phyloP scores from a whole-genome alignment of 37 sponge, comb jelly and placozoan genomes.

The Ephydatia muelleri region DNA sequence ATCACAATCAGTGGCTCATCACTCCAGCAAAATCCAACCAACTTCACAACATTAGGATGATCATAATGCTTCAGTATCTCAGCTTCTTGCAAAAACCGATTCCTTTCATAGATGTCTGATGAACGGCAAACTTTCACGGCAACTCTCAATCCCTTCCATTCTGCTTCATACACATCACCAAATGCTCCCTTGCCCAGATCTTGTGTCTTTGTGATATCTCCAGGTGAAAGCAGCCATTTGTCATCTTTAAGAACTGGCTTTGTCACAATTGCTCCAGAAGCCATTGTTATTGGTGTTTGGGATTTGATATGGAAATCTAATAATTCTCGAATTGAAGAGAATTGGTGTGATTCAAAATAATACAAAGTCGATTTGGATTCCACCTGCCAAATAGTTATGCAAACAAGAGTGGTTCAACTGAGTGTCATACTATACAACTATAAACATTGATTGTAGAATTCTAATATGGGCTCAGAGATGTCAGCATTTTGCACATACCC shows the following conservation, averaged over 20 bases:
- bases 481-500: too few species aligned
- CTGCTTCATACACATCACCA: slow-evolving; percentile 88
- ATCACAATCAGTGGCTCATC: slow-evolving; percentile 91
- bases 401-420: too few species aligned
- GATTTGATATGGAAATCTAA: slow-evolving; percentile 55
- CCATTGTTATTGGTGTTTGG: slow-evolving; percentile 48
- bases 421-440: too few species aligned
- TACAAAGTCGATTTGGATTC: neutral
- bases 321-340: slow-evolving; percentile 52
- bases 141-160: slow-evolving; percentile 27
- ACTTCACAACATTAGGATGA: slow-evolving; percentile 89
- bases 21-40: slow-evolving; percentile 85
- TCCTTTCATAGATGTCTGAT: slow-evolving; percentile 52
- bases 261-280: slow-evolving; percentile 47
- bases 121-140: slow-evolving; percentile 90
- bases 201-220: slow-evolving; percentile 21
- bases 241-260: slow-evolving; percentile 46
- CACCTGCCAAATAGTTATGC: neutral
- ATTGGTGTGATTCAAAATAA: slow-evolving; percentile 73
- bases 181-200: slow-evolving; percentile 81
- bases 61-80: slow-evolving; percentile 90
- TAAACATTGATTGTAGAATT: too few species aligned
- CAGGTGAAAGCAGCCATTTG: slow-evolving; percentile 55
- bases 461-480: too few species aligned
- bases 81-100: slow-evolving; percentile 83